Conservation (phyloP, 2,113 vertebrate species). For the Rhinoptilus africanus region DNA sequence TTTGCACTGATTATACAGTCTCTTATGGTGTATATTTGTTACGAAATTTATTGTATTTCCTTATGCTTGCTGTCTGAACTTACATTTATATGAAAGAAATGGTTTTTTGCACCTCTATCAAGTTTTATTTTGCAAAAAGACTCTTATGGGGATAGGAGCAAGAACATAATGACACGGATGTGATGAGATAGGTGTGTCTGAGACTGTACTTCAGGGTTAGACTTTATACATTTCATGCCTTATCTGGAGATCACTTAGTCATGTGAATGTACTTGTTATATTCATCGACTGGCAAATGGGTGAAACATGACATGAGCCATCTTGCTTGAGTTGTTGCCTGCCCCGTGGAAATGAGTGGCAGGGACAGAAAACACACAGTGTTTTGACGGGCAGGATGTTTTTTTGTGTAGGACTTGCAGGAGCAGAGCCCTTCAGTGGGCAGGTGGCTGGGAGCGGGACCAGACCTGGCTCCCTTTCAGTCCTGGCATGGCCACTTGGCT, state of each 20-base stretch:
- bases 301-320: background rate
- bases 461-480: background rate
- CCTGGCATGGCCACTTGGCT: background rate
- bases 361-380: rapidly evolving
- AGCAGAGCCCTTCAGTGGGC: background rate
- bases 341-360: background rate
- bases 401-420: background rate
- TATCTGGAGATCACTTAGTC: background rate
- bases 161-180: background rate
- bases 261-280: background rate
- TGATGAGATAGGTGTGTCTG: background rate
- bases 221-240: background rate
- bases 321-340: background rate
- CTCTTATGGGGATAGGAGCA: background rate
- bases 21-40: background rate
- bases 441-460: background rate
- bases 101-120: background rate
- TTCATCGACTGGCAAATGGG: background rate
- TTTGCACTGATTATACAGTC: background rate
- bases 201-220: background rate
- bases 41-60: background rate
- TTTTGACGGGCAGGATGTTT: background rate
- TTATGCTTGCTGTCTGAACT: background rate
- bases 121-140: conserved; percentile 3
- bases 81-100: background rate